phyloP scores from a whole-genome alignment of 1,140 invertebrate species.

The Tachypleus tridentatus region DNA sequence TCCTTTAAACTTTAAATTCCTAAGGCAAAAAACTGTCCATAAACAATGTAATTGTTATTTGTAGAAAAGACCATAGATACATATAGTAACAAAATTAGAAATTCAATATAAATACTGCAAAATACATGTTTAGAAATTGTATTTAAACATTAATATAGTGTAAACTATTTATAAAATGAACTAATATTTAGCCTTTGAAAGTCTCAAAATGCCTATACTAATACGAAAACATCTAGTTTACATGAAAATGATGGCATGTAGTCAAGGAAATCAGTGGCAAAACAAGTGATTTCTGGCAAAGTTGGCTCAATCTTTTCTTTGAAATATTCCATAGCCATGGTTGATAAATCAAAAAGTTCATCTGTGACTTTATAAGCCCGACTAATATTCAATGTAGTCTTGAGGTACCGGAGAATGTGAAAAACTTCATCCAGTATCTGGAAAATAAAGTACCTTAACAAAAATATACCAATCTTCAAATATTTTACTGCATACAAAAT shows the following conservation, averaged over 20 bases:
- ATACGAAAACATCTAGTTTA: neutral
- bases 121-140: no score
- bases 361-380: slow-evolving; percentile 77
- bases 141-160: no score
- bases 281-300: slow-evolving; percentile 72
- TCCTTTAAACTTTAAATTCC: no score
- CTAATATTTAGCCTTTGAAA: no score
- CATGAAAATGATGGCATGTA: slow-evolving; percentile 28
- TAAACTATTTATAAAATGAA: no score
- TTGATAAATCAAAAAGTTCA: slow-evolving; percentile 79
- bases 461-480: neutral
- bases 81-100: no score
- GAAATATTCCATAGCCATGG: slow-evolving; percentile 88
- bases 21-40: no score
- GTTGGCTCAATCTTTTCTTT: slow-evolving; percentile 78
- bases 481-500: neutral
- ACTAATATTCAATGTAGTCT: slow-evolving; percentile 57
- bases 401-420: slow-evolving; percentile 65
- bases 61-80: no score
- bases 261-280: slow-evolving; percentile 66
- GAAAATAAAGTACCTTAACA: slow-evolving; percentile 22
- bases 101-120: no score
- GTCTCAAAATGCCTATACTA: neutral
- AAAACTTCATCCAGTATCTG: slow-evolving; percentile 59
- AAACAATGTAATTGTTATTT: no score